phyloP scores from a whole-genome alignment of 2,888 invertebrate genomes.

The Acleris literana region DNA sequence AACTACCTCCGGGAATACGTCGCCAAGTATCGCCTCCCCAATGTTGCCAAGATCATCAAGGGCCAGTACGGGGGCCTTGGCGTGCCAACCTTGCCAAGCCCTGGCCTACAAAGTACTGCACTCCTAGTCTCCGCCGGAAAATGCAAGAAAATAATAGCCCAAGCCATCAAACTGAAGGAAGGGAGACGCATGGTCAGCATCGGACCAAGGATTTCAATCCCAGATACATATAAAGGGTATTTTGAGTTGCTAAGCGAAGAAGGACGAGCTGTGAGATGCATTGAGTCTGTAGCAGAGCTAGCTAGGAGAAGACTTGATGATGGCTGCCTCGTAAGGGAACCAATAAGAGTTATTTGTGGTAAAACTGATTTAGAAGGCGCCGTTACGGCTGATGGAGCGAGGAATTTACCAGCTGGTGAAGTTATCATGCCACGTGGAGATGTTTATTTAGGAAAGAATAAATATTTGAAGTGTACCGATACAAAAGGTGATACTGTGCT shows the following conservation, averaged over 20 bases:
- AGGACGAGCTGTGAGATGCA: slow-evolving; percentile 94
- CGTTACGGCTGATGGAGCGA: slow-evolving; percentile 86
- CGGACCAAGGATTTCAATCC: slow-evolving; percentile 93
- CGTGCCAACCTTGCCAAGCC: slow-evolving; percentile 93
- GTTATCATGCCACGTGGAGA: slow-evolving; percentile 91
- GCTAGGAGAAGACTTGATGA: slow-evolving; percentile 89
- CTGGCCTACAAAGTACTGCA: slow-evolving; percentile 93
- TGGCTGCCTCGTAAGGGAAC: slow-evolving; percentile 91
- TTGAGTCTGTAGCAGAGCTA: slow-evolving; percentile 93
- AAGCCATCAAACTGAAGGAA: slow-evolving; percentile 95
- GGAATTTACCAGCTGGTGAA: slow-evolving; percentile 92
- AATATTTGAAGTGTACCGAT: slow-evolving; percentile 94
- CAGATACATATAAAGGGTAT: slow-evolving; percentile 95
- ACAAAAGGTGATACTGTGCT: slow-evolving; percentile 92
- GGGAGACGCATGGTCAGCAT: slow-evolving; percentile 91
- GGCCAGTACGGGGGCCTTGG: slow-evolving; percentile 97
- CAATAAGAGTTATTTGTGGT: slow-evolving; percentile 87
- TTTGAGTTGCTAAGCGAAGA: slow-evolving; percentile 97
- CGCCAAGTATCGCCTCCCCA: slow-evolving; percentile 89
- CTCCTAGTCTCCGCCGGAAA: slow-evolving; percentile 93
- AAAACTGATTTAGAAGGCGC: slow-evolving; percentile 85
- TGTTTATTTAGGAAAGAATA: slow-evolving; percentile 86
- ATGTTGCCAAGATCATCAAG: slow-evolving; percentile 95
- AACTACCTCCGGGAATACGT: slow-evolving; percentile 89
- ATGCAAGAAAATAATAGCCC: slow-evolving; percentile 93